phyloP scores from a whole-genome alignment of 2,888 invertebrate genomes.

The Scaptomyza polygonia region DNA sequence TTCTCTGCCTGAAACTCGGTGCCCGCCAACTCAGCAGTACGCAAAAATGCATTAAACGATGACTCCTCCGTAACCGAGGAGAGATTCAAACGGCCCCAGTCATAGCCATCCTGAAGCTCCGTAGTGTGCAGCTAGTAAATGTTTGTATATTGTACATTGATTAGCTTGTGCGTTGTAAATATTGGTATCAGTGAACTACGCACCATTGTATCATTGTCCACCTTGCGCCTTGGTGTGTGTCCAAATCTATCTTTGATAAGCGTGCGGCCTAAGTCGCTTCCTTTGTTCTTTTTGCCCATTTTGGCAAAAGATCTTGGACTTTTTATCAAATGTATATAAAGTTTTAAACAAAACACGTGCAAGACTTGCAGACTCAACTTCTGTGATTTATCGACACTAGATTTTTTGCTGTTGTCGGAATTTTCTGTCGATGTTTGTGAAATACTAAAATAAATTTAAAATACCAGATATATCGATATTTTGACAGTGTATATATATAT shows the following conservation, averaged over 20 bases:
- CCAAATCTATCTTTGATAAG: conserved; percentile 91
- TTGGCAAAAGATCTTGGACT: conserved; percentile 15
- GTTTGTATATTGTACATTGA: background rate
- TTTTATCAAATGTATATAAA: conserved; percentile 5
- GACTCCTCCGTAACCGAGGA: conserved; percentile 97
- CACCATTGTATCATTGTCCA: conserved; percentile 90
- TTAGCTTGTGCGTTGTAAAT: background rate
- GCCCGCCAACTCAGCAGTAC: conserved; percentile 96
- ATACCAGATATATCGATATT: conserved; percentile 7
- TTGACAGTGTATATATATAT: no score
- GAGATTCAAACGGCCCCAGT: conserved; percentile 95
- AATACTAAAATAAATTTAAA: background rate
- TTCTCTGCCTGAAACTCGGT: conserved; percentile 97
- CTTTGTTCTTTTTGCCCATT: conserved; percentile 91
- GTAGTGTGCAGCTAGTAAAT: conserved; percentile 90
- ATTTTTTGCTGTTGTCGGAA: conserved; percentile 1
- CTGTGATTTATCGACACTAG: conserved; percentile 11
- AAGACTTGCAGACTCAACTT: conserved; percentile 8
- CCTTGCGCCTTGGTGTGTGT: conserved; percentile 87
- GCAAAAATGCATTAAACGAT: conserved; percentile 97
- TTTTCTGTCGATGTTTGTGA: background rate
- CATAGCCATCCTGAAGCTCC: conserved; percentile 95
- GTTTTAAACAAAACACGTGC: conserved; percentile 45
- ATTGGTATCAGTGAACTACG: conserved; percentile 58
- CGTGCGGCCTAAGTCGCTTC: conserved; percentile 87